A percentile compares a stretch with the other conserved stretches of the same genome.
Evolutionary conservation across 2,888 invertebrate genomes (phyloP).

Genomic region (Apocheima hispidaria): DNA sequence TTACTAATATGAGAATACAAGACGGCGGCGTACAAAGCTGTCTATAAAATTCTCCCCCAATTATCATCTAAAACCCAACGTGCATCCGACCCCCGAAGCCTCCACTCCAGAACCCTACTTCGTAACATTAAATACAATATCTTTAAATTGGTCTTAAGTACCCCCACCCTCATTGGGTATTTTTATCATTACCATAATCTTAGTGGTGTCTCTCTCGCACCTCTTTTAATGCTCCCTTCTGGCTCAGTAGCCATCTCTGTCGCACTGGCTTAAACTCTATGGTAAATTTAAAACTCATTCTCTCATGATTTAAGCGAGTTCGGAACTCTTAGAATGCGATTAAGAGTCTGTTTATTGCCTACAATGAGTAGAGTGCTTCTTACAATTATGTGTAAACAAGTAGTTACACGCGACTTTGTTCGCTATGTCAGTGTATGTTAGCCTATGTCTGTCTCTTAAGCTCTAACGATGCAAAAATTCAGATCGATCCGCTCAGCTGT

Average conservation of each 20-base stretch:
- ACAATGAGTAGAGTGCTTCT: constrained; percentile 37
- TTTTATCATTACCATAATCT: constrained; percentile 84
- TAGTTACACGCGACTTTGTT: no score
- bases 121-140: constrained; percentile 83
- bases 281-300: constrained; percentile 75
- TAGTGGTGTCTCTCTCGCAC: constrained; percentile 60
- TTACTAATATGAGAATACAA: not conserved
- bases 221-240: constrained; percentile 42
- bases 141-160: constrained; percentile 84
- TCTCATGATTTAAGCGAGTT: constrained; percentile 67
- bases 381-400: not conserved
- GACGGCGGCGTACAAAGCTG: not conserved
- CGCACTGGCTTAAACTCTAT: constrained; percentile 63
- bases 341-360: constrained; percentile 72
- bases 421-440: not conserved
- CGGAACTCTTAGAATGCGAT: constrained; percentile 70
- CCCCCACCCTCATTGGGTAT: constrained; percentile 79
- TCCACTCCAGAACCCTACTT: constrained; percentile 48
- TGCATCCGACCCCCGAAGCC: constrained; percentile 57
- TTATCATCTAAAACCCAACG: constrained; percentile 75
- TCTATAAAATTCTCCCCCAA: constrained; percentile 68
- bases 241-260: constrained; percentile 50
- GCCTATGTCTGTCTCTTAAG: no score
- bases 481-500: no score
- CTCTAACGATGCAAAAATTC: no score